Base-by-base conservation (phyloP, 2,797 vertebrate genomes). In the Dryobates pubescens region DNA sequence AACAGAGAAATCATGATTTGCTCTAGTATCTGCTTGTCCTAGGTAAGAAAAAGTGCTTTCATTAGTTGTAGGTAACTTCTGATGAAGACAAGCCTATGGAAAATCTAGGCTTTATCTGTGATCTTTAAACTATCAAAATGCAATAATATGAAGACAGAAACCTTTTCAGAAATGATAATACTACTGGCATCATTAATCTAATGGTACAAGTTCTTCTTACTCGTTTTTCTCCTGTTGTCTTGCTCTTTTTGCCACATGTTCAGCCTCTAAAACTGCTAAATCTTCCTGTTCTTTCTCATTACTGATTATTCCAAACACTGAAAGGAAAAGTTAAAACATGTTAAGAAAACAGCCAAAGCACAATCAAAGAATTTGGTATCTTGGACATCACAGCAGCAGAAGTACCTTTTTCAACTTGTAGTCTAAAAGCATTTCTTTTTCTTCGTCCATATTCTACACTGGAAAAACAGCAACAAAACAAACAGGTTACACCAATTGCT, bases 341-440 rank as follows among this genome's bases (percentile, higher is more conserved):
- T 7, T 89, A 56, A 69, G 59, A 62, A 82, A 72, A 47, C 13
- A 87, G 61, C 6, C 38, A 79, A 85, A 86, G 17, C 3, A 19
- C 7, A 65, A 45, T 26, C 34, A 77, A 76, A 76, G 13, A 77
- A 68, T 43, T 36, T 32, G 13, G 38, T 10, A 7, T 79, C 65
- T 93, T 43, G 53, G 53, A 34, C 57, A 20, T 19, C 73, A 34
- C 2, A 68, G 9, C 71, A 58, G 92, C 20, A 96, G 41, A 95
- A 93, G 90, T 93, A 99, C 99, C 98, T 98, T 98, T 99, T 92
- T 98, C 98, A 57, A 99, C 98, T 88, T 99, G 99, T 96, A 99
- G 99, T 97, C 98, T 98, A 93, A 99, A 99, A 49, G 99, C 99
- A 8, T 97, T 98, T 98, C 97, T 98, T 97, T 99, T 99, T 95